These are phyloP conservation scores for Drosophila koepferae DNA, from an alignment of 2,888 invertebrate species.

Conservation along the genomic window DNA sequence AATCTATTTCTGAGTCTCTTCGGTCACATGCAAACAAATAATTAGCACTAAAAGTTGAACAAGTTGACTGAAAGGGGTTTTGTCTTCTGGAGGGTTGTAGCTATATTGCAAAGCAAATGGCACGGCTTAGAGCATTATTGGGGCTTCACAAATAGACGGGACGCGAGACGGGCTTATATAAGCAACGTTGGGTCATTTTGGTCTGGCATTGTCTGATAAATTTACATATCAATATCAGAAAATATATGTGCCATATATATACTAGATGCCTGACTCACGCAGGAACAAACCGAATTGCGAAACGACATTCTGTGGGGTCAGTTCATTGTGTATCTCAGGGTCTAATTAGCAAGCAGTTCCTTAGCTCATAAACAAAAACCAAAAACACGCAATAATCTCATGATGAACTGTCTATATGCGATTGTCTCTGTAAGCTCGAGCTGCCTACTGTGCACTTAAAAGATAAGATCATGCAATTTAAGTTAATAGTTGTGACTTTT, in stretches of 20 bases:
- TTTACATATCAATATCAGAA: slow-evolving; percentile 3
- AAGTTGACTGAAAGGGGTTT: slow-evolving; percentile 26
- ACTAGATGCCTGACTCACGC: slow-evolving; percentile 4
- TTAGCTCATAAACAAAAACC: slow-evolving; percentile 34
- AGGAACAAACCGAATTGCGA: neutral
- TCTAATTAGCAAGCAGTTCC: slow-evolving; percentile 59
- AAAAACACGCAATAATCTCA: slow-evolving; percentile 66
- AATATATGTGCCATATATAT: neutral
- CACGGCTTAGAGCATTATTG: slow-evolving; percentile 39
- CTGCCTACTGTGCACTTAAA: slow-evolving; percentile 16
- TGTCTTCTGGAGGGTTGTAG: slow-evolving; percentile 21
- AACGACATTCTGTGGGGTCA: slow-evolving; percentile 6
- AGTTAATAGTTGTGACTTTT: slow-evolving; percentile 44
- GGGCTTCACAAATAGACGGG: slow-evolving; percentile 30
- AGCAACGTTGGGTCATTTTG: slow-evolving; percentile 9
- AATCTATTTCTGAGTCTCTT: slow-evolving; percentile 46
- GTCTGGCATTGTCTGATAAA: slow-evolving; percentile 22
- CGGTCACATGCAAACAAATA: slow-evolving; percentile 71
- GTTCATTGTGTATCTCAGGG: slow-evolving; percentile 31
- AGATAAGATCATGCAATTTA: slow-evolving; percentile 65
- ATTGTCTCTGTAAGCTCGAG: slow-evolving; percentile 10
- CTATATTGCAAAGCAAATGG: slow-evolving; percentile 6
- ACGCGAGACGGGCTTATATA: neutral
- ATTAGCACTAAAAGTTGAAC: slow-evolving; percentile 47
- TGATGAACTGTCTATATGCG: slow-evolving; percentile 37